These are phyloP conservation scores for Argyresthia albistria DNA, from an alignment of 2,888 invertebrate species.

Conservation along the genomic window DNA sequence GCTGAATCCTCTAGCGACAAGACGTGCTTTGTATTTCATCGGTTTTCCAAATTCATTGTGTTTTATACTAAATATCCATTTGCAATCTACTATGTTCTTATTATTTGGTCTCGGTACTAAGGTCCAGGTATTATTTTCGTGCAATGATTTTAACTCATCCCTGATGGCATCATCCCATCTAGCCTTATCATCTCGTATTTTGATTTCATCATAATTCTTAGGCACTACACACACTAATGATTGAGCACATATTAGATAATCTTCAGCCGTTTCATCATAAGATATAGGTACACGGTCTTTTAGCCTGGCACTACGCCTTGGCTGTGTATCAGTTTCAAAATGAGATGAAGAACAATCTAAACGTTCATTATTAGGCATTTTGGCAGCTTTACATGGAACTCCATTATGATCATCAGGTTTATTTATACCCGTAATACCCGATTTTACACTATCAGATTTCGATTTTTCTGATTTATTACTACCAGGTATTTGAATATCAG, in stretches of 20 bases:
- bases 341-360: too few species aligned
- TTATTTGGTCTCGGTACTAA: conserved; percentile 14
- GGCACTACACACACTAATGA: conserved; percentile 9
- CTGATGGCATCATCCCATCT: conserved; percentile 12
- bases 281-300: conserved; percentile 22
- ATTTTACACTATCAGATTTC: too few species aligned
- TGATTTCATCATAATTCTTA: conserved; percentile 12
- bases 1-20: conserved; percentile 23
- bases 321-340: too few species aligned
- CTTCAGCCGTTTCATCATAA: conserved; percentile 10
- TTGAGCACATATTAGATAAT: conserved; percentile 10
- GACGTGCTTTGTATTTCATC: conserved; percentile 16
- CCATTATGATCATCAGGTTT: too few species aligned
- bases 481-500: too few species aligned
- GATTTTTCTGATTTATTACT: too few species aligned
- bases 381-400: too few species aligned
- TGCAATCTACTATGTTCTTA: conserved; percentile 17
- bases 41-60: conserved; percentile 16
- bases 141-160: conserved; percentile 16
- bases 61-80: conserved; percentile 18
- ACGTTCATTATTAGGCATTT: too few species aligned
- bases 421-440: too few species aligned
- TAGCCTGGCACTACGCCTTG: conserved; percentile 11
- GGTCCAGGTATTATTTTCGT: conserved; percentile 17
- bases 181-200: conserved; percentile 10